Percentiles rank a stretch among this genome's conserved stretches.
These are phyloP conservation scores for Lepidostoma basale DNA, from an alignment of 1,140 invertebrate species.

Conservation along the genomic window DNA sequence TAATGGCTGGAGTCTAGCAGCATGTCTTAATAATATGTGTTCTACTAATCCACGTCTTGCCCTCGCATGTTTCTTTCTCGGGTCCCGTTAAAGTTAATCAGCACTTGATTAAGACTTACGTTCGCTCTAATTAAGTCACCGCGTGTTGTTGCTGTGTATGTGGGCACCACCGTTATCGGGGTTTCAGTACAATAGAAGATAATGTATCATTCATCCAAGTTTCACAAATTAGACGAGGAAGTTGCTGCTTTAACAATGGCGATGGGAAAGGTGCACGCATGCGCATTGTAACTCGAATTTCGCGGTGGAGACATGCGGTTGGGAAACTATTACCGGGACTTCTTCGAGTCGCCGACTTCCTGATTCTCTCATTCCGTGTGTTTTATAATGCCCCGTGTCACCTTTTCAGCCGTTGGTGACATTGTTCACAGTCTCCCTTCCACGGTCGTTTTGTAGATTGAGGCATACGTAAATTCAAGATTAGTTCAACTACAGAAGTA, in stretches of 20 bases:
- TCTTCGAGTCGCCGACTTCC: not conserved
- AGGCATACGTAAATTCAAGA: too few relatives aligned
- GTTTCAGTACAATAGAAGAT: constrained; percentile 14
- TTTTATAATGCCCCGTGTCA: not conserved
- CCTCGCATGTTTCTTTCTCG: not conserved
- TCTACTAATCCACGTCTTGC: too few relatives aligned
- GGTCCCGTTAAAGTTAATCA: constrained; percentile 2
- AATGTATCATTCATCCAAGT: constrained; percentile 1
- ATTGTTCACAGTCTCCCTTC: too few relatives aligned
- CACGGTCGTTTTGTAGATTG: too few relatives aligned
- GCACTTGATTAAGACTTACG: not conserved
- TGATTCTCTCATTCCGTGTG: not conserved
- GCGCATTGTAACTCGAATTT: not conserved
- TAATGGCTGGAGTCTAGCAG: too few relatives aligned
- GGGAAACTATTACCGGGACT: not conserved
- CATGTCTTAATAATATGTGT: too few relatives aligned
- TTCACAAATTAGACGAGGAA: constrained; percentile 16
- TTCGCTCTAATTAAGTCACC: not conserved
- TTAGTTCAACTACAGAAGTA: too few relatives aligned
- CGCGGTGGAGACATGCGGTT: not conserved
- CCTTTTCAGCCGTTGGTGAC: too few relatives aligned
- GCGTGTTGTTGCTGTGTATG: not conserved
- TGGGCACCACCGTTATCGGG: not conserved
- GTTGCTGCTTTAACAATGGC: not conserved
- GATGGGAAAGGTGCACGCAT: not conserved